These are phyloP conservation scores for Pipistrellus nathusii DNA, from an alignment of 2,797 vertebrate species.

Conservation along the genomic window DNA sequence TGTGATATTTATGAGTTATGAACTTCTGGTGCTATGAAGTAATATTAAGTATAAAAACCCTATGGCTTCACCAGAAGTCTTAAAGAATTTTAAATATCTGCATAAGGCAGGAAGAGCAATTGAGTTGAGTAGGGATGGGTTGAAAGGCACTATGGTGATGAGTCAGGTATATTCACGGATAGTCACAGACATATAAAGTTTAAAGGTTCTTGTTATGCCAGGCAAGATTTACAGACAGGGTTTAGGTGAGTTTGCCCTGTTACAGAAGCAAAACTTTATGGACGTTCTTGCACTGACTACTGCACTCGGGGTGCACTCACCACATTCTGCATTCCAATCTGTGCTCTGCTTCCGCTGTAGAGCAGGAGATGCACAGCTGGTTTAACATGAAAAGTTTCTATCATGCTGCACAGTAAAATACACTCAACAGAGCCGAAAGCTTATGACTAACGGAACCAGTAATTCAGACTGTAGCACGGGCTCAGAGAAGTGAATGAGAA, in stretches of 20 bases:
- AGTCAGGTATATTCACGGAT: constrained; percentile 21
- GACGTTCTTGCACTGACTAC: constrained; percentile 13
- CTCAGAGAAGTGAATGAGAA: not conserved
- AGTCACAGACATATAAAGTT: not conserved
- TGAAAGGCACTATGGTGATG: constrained; percentile 37
- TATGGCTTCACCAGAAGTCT: not conserved
- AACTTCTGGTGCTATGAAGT: constrained; percentile 43
- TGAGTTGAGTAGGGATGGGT: not conserved
- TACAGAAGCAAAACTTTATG: constrained; percentile 35
- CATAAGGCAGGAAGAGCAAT: constrained; percentile 17
- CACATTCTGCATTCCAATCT: constrained; percentile 29
- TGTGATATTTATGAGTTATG: not conserved
- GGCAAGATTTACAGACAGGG: constrained; percentile 51
- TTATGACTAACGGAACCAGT: not conserved
- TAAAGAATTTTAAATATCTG: constrained; percentile 40
- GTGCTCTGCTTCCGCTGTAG: not conserved
- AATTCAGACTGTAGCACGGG: not conserved
- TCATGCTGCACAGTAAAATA: constrained; percentile 8
- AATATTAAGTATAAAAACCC: constrained; percentile 42
- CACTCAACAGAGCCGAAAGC: not conserved
- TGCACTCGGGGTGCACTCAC: not conserved
- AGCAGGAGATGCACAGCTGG: constrained; percentile 7
- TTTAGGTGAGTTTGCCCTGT: constrained; percentile 51
- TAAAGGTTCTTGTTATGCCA: constrained; percentile 23
- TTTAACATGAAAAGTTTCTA: not conserved